Conservation (phyloP, 2,113 vertebrate genomes). For the Macaca mulatta region DNA sequence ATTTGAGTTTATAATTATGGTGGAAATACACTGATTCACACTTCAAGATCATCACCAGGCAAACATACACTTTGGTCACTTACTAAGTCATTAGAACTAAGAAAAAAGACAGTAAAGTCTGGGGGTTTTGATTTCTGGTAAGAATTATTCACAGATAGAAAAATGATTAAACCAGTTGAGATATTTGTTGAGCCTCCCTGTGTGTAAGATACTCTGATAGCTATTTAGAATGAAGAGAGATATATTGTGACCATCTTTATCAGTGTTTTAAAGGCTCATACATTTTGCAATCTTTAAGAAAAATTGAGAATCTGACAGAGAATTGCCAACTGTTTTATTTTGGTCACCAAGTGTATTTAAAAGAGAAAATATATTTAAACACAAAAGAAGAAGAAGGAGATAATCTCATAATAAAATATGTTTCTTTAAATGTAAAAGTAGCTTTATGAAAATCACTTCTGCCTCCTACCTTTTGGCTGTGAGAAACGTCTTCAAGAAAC, state of each 20-base stretch:
- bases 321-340: slow-evolving; percentile 1
- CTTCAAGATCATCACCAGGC: not conserved
- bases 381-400: not conserved
- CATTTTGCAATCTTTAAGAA: not conserved
- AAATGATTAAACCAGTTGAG: not conserved
- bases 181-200: not conserved
- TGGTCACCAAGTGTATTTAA: not conserved
- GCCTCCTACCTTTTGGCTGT: not conserved
- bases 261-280: not conserved
- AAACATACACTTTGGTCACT: not conserved
- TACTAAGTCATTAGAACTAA: not conserved
- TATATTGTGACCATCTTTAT: not conserved
- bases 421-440: not conserved
- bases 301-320: not conserved
- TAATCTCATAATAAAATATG: not conserved
- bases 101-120: not conserved
- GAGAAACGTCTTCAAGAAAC: not conserved
- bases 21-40: not conserved
- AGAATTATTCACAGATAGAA: not conserved
- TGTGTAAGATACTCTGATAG: not conserved
- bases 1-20: not conserved
- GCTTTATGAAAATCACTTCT: not conserved
- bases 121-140: not conserved
- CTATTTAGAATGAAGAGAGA: not conserved
- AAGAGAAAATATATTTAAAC: slow-evolving; percentile 1